Evolutionary conservation across 2,797 vertebrate genomes (phyloP), one percentile per base, ranked within the genome.

Genomic region (Thaleichthys pacificus): DNA sequence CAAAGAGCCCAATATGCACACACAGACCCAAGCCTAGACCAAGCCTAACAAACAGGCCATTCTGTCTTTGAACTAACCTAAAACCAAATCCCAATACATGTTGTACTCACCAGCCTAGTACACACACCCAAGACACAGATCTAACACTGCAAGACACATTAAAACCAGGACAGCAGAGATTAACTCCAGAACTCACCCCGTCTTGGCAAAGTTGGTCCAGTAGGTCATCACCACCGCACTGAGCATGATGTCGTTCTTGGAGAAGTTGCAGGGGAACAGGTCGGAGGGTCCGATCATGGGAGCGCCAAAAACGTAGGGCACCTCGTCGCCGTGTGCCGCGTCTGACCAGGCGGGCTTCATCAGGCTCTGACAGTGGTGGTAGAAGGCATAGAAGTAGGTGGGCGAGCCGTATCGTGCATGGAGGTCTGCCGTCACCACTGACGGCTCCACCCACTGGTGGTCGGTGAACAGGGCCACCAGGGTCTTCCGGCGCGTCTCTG

Each of bases 131-230:
- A 22, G 14, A 58, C 58, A 8, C 5, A 35, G 32, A 35, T 35
- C 32, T 35, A 35, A 22, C 58, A 24, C 58, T 12, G 21, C 22
- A 61, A 21, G 22, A 22, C 22, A 2, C 9, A 7, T 8, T 11
- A n/a, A 61, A 35, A 6, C 32, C 32, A 35, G 32, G 22, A 61
- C 22, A 24, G 58, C 21, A 24, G 22, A 22, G 22, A 24, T 7
- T 12, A 28, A 2, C 58, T 11, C 7, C n/a, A 58, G 24, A 61
- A 12, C 97, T 96, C 90, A 99, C 97, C 98, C 97, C 21, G 97
- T 99, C 90, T 99, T 99, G 91, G 97, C 97, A 86, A 99, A 99
- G 91, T 99, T 99, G 89, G 97, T 99, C 97, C 97, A 99, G 91
- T 98, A 99, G 82, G 97, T 99, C 97, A 99, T 99, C 79, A 99